Evolutionary conservation across 2,888 invertebrate species (phyloP).

Genomic region (Plutella xylostella): DNA sequence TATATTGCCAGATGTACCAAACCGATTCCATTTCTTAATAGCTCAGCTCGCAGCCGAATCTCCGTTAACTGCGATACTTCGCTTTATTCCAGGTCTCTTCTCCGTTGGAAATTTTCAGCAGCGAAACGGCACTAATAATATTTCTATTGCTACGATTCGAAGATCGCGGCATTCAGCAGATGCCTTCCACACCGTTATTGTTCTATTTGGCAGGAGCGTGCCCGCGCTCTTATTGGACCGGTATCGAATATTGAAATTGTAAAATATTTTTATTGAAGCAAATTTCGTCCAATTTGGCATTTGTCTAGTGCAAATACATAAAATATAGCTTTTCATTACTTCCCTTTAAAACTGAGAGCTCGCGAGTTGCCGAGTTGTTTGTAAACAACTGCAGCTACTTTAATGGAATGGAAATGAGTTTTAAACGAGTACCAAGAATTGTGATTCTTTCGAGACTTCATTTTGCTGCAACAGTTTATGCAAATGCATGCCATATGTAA

Average conservation of each 20-base stretch:
- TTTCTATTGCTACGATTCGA: not conserved
- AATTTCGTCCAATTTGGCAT: not conserved
- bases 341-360: slow-evolving; percentile 13
- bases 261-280: slow-evolving; percentile 9
- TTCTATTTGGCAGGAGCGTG: slow-evolving; percentile 15
- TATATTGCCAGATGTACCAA: too few relatives aligned
- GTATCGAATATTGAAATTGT: slow-evolving; percentile 29
- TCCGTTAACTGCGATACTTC: not conserved
- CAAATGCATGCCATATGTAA: too few relatives aligned
- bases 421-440: slow-evolving; percentile 17
- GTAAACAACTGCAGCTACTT: slow-evolving; percentile 4
- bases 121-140: not conserved
- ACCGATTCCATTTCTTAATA: not conserved
- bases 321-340: slow-evolving; percentile 10
- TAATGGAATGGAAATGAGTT: slow-evolving; percentile 21
- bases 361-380: slow-evolving; percentile 7
- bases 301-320: not conserved
- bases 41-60: not conserved
- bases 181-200: slow-evolving; percentile 1
- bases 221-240: slow-evolving; percentile 26
- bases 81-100: too few relatives aligned
- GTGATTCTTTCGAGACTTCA: slow-evolving; percentile 6
- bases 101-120: too few relatives aligned
- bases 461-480: too few relatives aligned
- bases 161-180: not conserved